Base-by-base conservation (phyloP, 1,140 invertebrate species). In the Babylonia areolata region DNA sequence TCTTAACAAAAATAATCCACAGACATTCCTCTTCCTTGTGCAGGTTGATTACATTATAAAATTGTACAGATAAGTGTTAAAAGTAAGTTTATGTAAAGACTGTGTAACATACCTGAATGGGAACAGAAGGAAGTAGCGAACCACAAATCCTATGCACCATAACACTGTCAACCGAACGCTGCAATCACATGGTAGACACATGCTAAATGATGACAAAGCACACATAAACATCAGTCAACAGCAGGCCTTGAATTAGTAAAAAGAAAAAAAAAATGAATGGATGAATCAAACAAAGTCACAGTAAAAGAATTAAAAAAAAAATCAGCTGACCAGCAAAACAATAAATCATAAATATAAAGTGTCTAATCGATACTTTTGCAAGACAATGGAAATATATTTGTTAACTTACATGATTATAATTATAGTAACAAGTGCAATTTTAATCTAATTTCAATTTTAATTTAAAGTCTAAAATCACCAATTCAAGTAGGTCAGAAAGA, bases 121-220 rank as follows among this genome's bases (percentile, higher is more conserved):
- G 73, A 93, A 86, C 2, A 93, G 85, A 28, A 93, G 46, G 64
- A 87, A 85, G 86, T 93, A 93, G 83, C 92, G 87, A 37, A 92
- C 87, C 78, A 91, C 69, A 88, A 89, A 92, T 77, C 92, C 92
- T 42, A 92, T 35, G 58, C 89, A 89, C 89, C 90, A 93, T 1
- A 93, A 69, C 39, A 91, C 86, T 71, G 92, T 92, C 15, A 93
- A 85, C 17, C 92, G 80, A 3, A 89, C 77, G 89, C 92, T 80
- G 78, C 40, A 80, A 80, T 42, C 28, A 79, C 9, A 2, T 12
- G 2, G 6, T 15, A 0, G 28, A 28, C 23, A 28, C 64, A 69
- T n/a, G 23, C 28, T 23, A 69, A 69, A 31, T 69, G 23, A 69
- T 1, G 9, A 6, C 23, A 69, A 6, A 23, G 28, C 28, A 69